Evolutionary conservation across 2,113 vertebrate species (phyloP), one percentile per base, ranked within the genome.

Genomic region (Psettodes erumei): DNA sequence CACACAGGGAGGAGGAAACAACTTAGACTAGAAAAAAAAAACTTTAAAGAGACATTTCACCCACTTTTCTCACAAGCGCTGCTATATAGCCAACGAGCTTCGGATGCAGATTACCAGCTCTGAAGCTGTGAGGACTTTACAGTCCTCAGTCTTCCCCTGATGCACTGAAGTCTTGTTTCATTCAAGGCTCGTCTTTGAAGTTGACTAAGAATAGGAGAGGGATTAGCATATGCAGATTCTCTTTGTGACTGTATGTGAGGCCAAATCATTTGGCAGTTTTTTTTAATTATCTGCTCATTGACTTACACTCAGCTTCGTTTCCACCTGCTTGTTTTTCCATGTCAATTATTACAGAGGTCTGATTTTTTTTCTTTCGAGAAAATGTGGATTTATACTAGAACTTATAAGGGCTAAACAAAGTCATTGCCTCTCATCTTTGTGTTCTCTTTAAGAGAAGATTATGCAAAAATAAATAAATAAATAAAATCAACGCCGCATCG

Each of bases 1-100:
- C 88, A 91, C 84, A 75, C 90, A 91, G 93, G 93, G 95, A 95
- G 94, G 95, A 95, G 92, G 91, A 96, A 93, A 90, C 88, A 86
- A 93, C 86, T 84, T 88, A 85, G 82, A 86, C 79, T 83, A 71
- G 71, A 79, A 78, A 54, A 30, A 84, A 90, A 91, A 90, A 72
- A 69, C 84, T 93, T 94, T 94, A 94, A 94, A 94, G 93, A 92
- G 89, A 94, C 89, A 94, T 92, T 93, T 93, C 87, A 88, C 85
- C 77, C 55, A 79, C 78, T 81, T 91, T 83, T 90, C 78, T 86
- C 75, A 71, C 73, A 83, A 75, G 79, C 72, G 25, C 73, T 13
- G 60, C 76, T 62, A 45, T 70, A 72, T 28, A 85, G 66, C 55
- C 79, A 68, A 32, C 62, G 37, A 80, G 69, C 65, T 28, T 76